Base-by-base conservation (phyloP, 2,797 vertebrate species). In the Gadopsis marmoratus region DNA sequence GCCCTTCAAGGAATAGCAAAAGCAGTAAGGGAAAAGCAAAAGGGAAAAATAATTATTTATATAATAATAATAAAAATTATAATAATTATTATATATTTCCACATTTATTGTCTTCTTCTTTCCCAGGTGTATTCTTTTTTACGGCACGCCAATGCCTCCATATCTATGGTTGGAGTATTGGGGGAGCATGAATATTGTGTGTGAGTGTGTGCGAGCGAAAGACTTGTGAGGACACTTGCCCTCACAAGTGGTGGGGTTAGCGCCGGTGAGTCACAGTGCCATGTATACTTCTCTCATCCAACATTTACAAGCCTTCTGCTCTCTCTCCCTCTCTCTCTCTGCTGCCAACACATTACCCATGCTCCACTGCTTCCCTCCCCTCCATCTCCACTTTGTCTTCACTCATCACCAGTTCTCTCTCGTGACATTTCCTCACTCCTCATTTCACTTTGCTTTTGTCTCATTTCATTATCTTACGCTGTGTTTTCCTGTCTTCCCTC, bases 251-350 rank as follows among this genome's bases (percentile, higher is more conserved):
- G 88, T 71, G 50, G 92, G 92, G 93, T 94, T 94, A 92, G 87
- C 87, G 92, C 92, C 91, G 82, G 91, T 90, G 93, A 94, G 93
- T 92, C 92, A 91, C 76, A 79, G 86, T 86, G 93, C 93, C 91
- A 94, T 93, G 93, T 94, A 94, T 92, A 93, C 93, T 90, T 85
- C 90, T 86, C 91, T 93, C 93, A 94, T 94, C 82, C 90, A 94
- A 94, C 91, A 94, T 94, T 94, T 92, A 94, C 90, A 86, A 93
- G 88, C 86, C 84, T 88, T 82, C 88, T 87, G 86, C 89, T 81
- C 82, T 53, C 78, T 73, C 74, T 8, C 78, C 55, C 29, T 50
- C 56, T n/a, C 60, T 69, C 39, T 53, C 65, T 69, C 51, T 50
- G 61, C 87, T 84, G 69, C 86, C 81, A 83, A 68, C 89, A 84